These are phyloP conservation scores for Diorhabda elongata DNA, from an alignment of 1,140 invertebrate genomes.

Conservation along the genomic window DNA sequence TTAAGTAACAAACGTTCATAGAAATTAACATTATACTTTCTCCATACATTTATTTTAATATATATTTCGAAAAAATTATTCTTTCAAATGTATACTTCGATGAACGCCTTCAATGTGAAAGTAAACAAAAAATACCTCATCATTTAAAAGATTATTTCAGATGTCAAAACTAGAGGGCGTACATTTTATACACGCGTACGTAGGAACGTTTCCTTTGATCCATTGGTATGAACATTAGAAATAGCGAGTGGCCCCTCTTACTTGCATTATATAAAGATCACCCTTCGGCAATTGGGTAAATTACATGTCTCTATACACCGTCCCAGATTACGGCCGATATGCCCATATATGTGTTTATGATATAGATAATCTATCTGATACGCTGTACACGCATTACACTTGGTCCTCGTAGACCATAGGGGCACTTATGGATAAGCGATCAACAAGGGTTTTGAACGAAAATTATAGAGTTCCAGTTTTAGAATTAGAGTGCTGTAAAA, in stretches of 20 bases:
- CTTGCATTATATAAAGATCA: background rate
- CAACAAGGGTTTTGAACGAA: background rate
- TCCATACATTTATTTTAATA: no score
- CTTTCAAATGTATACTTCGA: no score
- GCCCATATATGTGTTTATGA: background rate
- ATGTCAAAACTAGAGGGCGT: background rate
- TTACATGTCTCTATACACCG: background rate
- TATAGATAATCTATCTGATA: constrained; percentile 1
- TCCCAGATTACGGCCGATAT: background rate
- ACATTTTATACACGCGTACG: background rate
- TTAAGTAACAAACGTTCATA: no score
- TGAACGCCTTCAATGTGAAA: no score
- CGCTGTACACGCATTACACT: background rate
- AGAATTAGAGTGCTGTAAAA: background rate
- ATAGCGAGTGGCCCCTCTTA: background rate
- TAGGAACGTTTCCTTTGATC: background rate
- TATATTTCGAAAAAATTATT: no score
- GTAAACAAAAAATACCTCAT: no score
- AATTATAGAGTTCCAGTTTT: background rate
- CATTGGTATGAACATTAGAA: background rate
- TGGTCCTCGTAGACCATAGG: background rate
- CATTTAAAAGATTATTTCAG: background rate
- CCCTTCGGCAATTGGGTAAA: background rate
- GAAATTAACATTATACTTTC: no score
- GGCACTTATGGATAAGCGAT: constrained; percentile 1